Base-by-base conservation (phyloP, 2,888 invertebrate genomes). In the Anthoptus insignis region DNA sequence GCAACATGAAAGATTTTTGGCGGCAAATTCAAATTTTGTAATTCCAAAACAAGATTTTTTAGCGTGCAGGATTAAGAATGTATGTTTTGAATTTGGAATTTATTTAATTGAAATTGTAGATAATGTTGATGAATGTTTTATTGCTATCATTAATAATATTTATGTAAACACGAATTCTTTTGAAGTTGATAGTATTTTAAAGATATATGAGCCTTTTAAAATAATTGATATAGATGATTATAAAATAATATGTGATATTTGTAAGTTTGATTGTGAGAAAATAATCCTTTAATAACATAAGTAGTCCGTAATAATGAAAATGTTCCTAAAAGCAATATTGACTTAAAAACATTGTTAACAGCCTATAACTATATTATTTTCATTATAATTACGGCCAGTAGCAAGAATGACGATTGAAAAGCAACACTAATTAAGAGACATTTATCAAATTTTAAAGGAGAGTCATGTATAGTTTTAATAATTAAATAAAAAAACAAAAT, bases 1-100 rank as follows among this genome's bases (percentile, higher is more conserved):
- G 94, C 88, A 93, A 78, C 94, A 95, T 73, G 94, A 95, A 76
- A 80, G 84, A 65, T 94, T 84, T 80, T 79, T 93, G 68, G 94
- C 93, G 1, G 84, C 80, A 70, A 87, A 85, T 75, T 87, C 92
- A 9, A 88, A 84, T 71, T 89, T 92, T 73, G 70, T 88, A 1
- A 82, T 91, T 19, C 89, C 91, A 0, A 90, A 86, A 78, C 81
- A 76, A 59, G 82, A 86, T 56, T 75, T 79, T 71, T 24, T 74
- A 21, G 66, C 79, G 16, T 89, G 88, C 68, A 76, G 78, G 63
- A 83, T 92, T 69, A 69, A 78, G 76, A 87, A 81, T 66, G 68
- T 83, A 1, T 24, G 73, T 66, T 82, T 81, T 16, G 82, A 87
- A 74, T 89, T 84, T 84, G 89, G 88, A 42, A 82, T 83, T 54